phyloP scores from a whole-genome alignment of 2,113 vertebrate species.

The Strix aluco region DNA sequence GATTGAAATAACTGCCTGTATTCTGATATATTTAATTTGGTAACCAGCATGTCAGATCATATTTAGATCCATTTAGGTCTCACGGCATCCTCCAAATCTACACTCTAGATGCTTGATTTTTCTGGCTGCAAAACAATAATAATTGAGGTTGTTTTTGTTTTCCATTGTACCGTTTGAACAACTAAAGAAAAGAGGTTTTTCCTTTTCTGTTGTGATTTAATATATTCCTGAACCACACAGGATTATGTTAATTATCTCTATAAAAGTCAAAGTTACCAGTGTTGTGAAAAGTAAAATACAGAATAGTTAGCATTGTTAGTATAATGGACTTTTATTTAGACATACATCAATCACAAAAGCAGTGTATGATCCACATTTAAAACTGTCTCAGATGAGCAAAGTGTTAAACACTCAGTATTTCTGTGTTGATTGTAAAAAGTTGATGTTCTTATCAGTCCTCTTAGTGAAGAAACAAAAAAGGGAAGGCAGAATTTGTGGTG shows the following conservation, averaged over 20 bases:
- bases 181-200: not conserved
- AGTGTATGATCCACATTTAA: not conserved
- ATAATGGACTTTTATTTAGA: not conserved
- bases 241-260: not conserved
- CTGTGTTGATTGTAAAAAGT: not conserved
- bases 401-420: not conserved
- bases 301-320: not conserved
- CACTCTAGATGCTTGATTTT: not conserved
- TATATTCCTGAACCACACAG: not conserved
- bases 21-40: not conserved
- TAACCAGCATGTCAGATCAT: not conserved
- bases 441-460: not conserved
- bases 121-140: not conserved
- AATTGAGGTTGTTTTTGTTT: not conserved
- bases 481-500: not conserved
- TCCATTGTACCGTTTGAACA: not conserved
- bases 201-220: not conserved
- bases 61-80: not conserved
- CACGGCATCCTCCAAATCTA: not conserved
- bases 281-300: not conserved
- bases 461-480: not conserved
- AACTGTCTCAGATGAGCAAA: not conserved
- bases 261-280: not conserved
- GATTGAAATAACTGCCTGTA: not conserved
- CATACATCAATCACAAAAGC: not conserved